Evolutionary conservation across 2,113 vertebrate genomes (phyloP), one percentile per base, ranked within the genome.

Genomic region (Seriola dumerili): DNA sequence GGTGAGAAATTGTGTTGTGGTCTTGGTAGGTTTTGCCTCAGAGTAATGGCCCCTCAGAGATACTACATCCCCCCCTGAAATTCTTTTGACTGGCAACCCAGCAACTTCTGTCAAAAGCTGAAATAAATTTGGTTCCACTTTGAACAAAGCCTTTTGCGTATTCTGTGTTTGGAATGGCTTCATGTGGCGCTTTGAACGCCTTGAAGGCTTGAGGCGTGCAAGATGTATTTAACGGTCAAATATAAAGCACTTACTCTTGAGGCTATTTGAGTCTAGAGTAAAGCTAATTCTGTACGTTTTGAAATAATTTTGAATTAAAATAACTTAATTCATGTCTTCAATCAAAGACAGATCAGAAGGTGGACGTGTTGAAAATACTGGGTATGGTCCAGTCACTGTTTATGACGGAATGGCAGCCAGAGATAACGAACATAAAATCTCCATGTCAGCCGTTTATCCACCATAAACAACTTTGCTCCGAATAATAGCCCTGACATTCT

Each of bases 11-110:
- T 58, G 72, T 68, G 50, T 44, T 13, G 29, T 13, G 1, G 36
- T 62, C 63, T 76, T 17, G 50, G 38, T 23, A 4, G 62, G 29
- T 58, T 71, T 62, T 36, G 34, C 64, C 70, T 62, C 23, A 11
- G 58, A 72, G 68, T 52, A 68, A 64, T 64, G 76, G 38, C 55
- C n/a, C 72, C 48, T 82, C 69, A 66, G 79, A 89, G 87, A 83
- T 75, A 71, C 29, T 11, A 23, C 63, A 1, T 54, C 48, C 54
- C 38, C 13, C 13, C 10, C 40, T 48, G 57, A 72, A 82, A 25
- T 54, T 65, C 78, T 69, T 62, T 76, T 73, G 75, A 80, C 72
- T 58, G 76, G 50, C 46, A 83, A 64, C 63, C 5, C 17, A 8
- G 54, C 23, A 66, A 54, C 61, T 42, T 68, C 59, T 73, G 25